Evolutionary conservation across 1,140 invertebrate species (phyloP).

Genomic region (Cotesia chilonis): DNA sequence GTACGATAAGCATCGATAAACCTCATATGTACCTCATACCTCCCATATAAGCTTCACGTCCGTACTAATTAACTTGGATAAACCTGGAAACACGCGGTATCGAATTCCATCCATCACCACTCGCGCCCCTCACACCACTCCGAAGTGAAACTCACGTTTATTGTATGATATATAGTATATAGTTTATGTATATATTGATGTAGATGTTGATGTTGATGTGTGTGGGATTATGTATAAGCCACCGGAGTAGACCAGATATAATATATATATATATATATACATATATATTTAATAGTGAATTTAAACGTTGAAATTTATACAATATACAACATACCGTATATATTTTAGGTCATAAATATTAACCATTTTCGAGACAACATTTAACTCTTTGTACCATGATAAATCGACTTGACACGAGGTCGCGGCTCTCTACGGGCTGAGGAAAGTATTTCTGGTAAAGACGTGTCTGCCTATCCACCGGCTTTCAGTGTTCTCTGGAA

Average conservation of each 20-base stretch:
- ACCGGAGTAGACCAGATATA: too few relatives aligned
- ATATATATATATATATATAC: too few relatives aligned
- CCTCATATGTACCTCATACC: constrained; percentile 18
- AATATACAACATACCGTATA: too few relatives aligned
- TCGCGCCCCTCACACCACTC: neutral
- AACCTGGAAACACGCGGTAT: constrained; percentile 22
- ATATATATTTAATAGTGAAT: too few relatives aligned
- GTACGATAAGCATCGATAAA: constrained; percentile 42
- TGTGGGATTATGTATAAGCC: too few relatives aligned
- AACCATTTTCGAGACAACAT: constrained; percentile 1
- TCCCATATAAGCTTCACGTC: constrained; percentile 23
- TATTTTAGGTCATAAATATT: too few relatives aligned
- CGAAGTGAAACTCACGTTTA: neutral
- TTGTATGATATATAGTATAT: neutral
- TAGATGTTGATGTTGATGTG: too few relatives aligned
- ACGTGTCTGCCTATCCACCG: constrained; percentile 21
- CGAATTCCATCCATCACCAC: constrained; percentile 5
- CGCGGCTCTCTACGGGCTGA: constrained; percentile 3
- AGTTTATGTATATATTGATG: neutral
- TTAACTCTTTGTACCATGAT: constrained; percentile 5
- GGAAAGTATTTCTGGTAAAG: constrained; percentile 11
- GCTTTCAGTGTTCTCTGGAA: neutral
- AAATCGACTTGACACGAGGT: constrained; percentile 18
- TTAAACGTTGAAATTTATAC: too few relatives aligned
- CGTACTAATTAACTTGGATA: constrained; percentile 24